Base-by-base conservation (phyloP, 64 coral and sea anemone species). In the Catalaphyllia jardinei region DNA sequence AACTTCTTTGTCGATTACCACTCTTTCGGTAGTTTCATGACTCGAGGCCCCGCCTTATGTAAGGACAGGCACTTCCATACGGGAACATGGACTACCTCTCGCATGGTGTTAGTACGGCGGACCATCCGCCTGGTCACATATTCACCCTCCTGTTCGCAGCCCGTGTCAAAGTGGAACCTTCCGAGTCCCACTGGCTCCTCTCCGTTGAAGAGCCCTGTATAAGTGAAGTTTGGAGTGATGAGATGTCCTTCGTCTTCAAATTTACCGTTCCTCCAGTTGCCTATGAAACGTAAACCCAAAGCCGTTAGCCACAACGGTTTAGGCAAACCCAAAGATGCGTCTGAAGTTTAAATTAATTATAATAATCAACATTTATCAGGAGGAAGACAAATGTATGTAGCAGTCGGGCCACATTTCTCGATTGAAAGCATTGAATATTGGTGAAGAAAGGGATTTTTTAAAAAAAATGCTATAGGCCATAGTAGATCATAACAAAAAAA, bases 131-230 rank as follows among this genome's bases (percentile, higher is more conserved):
- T 77, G 72, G 69, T 77, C 31, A 86, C 81, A 72, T 86, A 96
- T 71, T 87, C 80, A 30, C 94, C 94, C 3, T 86, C 71, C 42
- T 96, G 94, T 31, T 85, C 87, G 71, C 94, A 96, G 35, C 94
- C 94, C 51, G 80, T 79, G 3, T 88, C 75, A 76, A 96, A 96
- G 52, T 73, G 87, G 67, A 89, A 96, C 24, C 87, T 86, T 79
- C 94, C 94, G 3, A 74, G 62, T 18, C 94, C 94, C 25, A 83
- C 52, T 35, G 94, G 94, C 51, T 62, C 76, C 73, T 93, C 90
- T 57, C 92, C 86, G 24, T 30, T 86, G 20, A 96, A 96, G 11
- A 24, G 89, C 22, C 94, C 94, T 10, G 60, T 29, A 72, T 89
- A 96, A 3, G 73, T 74, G 75, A 80, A 96, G 7, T 24, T 60